Evolutionary conservation across 2,888 invertebrate species (phyloP).

Genomic region (Callosobruchus maculatus): DNA sequence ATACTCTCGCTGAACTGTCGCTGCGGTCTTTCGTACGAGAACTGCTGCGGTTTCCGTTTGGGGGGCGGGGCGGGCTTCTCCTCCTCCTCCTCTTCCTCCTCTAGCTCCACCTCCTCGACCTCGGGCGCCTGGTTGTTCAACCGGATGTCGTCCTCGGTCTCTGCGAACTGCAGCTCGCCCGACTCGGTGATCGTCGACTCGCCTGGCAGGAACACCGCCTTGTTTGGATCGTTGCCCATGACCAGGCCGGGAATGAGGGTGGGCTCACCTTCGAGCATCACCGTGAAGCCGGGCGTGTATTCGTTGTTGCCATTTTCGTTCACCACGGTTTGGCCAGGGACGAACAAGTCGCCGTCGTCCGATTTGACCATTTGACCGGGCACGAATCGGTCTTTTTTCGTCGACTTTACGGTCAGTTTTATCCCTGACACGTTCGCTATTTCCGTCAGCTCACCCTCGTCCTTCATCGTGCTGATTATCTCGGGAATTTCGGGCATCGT

Average conservation of each 20-base stretch:
- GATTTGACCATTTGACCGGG: conserved; percentile 71
- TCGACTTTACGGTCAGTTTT: conserved; percentile 49
- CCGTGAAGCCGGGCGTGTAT: conserved; percentile 76
- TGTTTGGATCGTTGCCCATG: conserved; percentile 58
- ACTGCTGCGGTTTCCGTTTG: conserved; percentile 33
- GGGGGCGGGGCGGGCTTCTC: conserved; percentile 31
- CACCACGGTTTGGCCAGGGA: conserved; percentile 72
- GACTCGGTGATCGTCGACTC: conserved; percentile 45
- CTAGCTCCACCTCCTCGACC: conserved; percentile 30
- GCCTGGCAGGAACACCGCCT: conserved; percentile 47
- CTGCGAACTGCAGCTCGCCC: conserved; percentile 45
- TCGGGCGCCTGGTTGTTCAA: conserved; percentile 28
- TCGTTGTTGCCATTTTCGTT: conserved; percentile 68
- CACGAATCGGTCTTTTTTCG: conserved; percentile 64
- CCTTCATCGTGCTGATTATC: conserved; percentile 58
- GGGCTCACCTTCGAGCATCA: conserved; percentile 73
- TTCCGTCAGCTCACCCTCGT: conserved; percentile 57
- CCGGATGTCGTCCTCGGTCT: conserved; percentile 49
- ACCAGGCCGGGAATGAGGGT: conserved; percentile 79
- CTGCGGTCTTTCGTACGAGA: conserved; percentile 44
- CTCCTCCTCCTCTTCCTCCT: conserved; percentile 37
- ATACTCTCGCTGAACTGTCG: conserved; percentile 38
- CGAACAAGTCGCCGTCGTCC: conserved; percentile 52
- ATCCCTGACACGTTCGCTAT: conserved; percentile 63
- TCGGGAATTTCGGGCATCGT: conserved; percentile 61